Conservation (phyloP, 2,888 invertebrate species). For the Desoria tigrina region DNA sequence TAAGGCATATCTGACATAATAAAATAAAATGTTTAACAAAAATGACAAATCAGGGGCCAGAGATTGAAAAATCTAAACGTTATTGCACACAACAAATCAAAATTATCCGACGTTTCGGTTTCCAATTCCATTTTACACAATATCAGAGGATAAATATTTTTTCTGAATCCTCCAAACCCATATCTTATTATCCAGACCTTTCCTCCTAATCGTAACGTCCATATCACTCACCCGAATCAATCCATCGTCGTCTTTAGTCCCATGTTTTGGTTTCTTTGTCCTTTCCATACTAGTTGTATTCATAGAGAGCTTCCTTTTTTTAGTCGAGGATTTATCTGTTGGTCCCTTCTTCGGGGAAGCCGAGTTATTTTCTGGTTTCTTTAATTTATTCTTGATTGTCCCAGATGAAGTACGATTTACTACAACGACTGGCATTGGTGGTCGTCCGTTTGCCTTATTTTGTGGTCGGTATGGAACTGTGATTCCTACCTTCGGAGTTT, state of each 20-base stretch:
- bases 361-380: not conserved
- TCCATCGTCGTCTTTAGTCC: not conserved
- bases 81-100: no score
- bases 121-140: no score
- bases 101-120: no score
- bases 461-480: not conserved
- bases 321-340: not conserved
- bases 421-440: not conserved
- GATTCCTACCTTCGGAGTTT: not conserved
- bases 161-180: constrained; percentile 9
- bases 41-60: no score
- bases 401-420: not conserved
- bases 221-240: constrained; percentile 15
- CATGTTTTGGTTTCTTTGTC: not conserved
- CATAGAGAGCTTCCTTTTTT: not conserved
- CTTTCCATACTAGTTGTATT: not conserved
- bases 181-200: constrained; percentile 13
- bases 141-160: no score
- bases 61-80: no score
- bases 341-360: not conserved
- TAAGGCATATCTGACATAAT: no score
- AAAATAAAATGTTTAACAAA: no score
- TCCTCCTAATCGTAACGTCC: constrained; percentile 20
- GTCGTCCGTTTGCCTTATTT: not conserved
- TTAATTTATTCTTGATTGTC: no score